Evolutionary conservation across 2,888 invertebrate species (phyloP).

Genomic region (Stratiomys singularior): DNA sequence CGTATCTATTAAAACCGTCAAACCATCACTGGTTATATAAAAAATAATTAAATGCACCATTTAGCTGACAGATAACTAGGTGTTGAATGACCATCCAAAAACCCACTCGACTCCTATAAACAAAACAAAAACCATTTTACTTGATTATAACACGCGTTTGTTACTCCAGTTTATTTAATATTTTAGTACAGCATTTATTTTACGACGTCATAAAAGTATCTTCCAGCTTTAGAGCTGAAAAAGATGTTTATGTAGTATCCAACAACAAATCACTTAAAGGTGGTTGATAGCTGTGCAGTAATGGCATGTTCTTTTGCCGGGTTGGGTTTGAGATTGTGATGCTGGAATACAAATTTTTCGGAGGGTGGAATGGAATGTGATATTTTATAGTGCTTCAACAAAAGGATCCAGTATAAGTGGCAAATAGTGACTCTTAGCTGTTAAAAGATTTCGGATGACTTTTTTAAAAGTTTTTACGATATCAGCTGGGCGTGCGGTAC

Average conservation of each 20-base stretch:
- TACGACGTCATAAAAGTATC: constrained; percentile 38
- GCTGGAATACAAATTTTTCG: constrained; percentile 1
- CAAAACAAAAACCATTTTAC: background rate
- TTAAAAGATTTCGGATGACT: constrained; percentile 28
- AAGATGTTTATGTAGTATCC: background rate
- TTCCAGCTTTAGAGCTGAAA: background rate
- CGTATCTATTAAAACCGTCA: too few species aligned
- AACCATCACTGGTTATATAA: background rate
- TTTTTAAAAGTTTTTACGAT: constrained; percentile 10
- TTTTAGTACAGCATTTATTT: constrained; percentile 38
- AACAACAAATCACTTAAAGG: background rate
- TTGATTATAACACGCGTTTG: background rate
- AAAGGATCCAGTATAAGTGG: background rate
- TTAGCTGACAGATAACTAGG: background rate
- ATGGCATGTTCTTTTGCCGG: background rate
- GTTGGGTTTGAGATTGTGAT: background rate
- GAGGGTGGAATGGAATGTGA: background rate
- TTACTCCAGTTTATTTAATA: constrained; percentile 11
- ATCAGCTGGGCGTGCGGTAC: background rate
- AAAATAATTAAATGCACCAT: background rate
- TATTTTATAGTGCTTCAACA: background rate
- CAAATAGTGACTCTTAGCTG: constrained; percentile 14
- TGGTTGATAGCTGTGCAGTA: background rate
- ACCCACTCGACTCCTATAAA: background rate
- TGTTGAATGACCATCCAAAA: background rate